A percentile compares a stretch with the other conserved stretches of the same genome.
These are phyloP conservation scores for Apotomis betuletana DNA, from an alignment of 2,888 invertebrate species.

Conservation along the genomic window DNA sequence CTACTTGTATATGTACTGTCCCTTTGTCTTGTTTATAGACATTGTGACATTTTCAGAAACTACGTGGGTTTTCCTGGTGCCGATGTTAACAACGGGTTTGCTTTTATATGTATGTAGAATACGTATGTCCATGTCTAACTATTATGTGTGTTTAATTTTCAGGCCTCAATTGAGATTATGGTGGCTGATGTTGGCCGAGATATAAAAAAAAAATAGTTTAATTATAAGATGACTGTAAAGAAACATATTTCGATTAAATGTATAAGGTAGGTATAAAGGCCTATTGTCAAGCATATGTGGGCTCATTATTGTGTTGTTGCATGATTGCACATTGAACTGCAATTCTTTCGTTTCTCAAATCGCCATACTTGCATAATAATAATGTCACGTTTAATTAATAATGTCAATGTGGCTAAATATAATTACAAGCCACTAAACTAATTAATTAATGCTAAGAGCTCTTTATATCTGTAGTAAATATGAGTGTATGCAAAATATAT, in stretches of 20 bases:
- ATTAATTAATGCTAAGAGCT: neutral
- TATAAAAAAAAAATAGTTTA: neutral
- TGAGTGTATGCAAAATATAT: neutral
- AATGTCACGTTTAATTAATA: slow-evolving; percentile 12
- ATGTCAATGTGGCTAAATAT: neutral
- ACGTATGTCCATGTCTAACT: neutral
- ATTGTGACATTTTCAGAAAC: slow-evolving; percentile 32
- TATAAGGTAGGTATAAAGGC: neutral
- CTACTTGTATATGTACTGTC: slow-evolving; percentile 38
- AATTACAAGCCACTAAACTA: neutral
- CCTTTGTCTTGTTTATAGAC: slow-evolving; percentile 41
- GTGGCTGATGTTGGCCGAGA: neutral
- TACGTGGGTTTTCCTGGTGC: slow-evolving; percentile 34
- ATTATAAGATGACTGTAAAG: neutral
- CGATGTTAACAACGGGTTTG: slow-evolving; percentile 17
- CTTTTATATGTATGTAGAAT: slow-evolving; percentile 11
- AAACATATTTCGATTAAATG: neutral
- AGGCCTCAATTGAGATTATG: neutral
- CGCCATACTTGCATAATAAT: slow-evolving; percentile 20
- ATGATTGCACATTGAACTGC: slow-evolving; percentile 26
- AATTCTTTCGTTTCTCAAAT: slow-evolving; percentile 9
- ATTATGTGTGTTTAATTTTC: neutral
- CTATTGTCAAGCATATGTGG: neutral
- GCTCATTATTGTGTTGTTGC: slow-evolving; percentile 15
- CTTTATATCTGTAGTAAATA: neutral